Evolutionary conservation across 2,888 invertebrate genomes (phyloP), one percentile per base, ranked within the genome.

Genomic region (Masnerella sp.): DNA sequence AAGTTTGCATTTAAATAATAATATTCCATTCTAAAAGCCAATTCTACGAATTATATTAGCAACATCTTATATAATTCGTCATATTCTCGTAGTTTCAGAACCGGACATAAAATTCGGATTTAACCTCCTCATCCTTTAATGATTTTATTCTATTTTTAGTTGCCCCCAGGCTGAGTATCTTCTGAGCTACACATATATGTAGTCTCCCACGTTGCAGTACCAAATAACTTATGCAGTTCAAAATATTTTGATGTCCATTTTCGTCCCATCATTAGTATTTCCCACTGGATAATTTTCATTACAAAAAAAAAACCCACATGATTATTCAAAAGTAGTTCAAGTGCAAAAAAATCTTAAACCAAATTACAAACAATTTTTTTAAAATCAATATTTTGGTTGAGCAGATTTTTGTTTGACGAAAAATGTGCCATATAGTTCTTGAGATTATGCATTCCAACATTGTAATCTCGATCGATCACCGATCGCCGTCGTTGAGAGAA

Each of bases 101-200:
- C 20, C 15, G 36, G 15, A 49, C 32, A 22, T 42, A 42, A 54
- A 54, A 40, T 30, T 18, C 40, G 30, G 30, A 28, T 40, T 58
- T 22, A 58, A 43, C 32, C 22, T 58, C 12, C 30, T 58, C 34
- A 43, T 58, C 34, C 58, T 58, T 58, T 43, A 58, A 58, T 58
- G 30, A 43, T 43, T 32, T 9, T 58, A 43, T 15, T 58, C 34
- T 59, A 59, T 59, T 59, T 45, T 59, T 45, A 47, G 59, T 36
- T 17, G 14, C 36, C 34, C 25, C 36, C 34, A 58, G 22, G 34
- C 22, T 32, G 43, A 59, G 28, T 3, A 12, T 58, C 43, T 43
- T 22, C 17, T 18, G 11, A 42, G 11, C 32, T 25, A 42, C 45
- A 42, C 40, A 8, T 30, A 28, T 40, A 3, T 20, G 15, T 34